These are phyloP conservation scores for Eulemur macaco DNA, from an alignment of 2,113 vertebrate species.

Conservation along the genomic window DNA sequence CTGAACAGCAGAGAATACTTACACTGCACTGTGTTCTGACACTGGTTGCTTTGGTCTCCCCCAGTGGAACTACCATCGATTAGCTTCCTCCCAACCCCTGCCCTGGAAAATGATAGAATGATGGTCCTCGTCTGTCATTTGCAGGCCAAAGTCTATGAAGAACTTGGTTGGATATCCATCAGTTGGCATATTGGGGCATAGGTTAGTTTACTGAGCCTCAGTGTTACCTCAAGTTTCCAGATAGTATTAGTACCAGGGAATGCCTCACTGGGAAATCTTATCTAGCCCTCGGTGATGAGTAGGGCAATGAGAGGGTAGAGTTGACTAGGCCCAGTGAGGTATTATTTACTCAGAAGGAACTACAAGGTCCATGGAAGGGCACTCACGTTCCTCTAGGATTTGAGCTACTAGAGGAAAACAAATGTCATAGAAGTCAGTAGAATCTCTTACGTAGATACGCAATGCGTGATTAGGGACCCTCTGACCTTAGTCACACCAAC, in stretches of 20 bases:
- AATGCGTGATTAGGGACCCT: neutral
- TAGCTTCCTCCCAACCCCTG: too few relatives aligned
- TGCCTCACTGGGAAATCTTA: neutral
- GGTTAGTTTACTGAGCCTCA: neutral
- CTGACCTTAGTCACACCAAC: neutral
- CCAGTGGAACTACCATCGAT: neutral
- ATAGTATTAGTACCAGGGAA: too few relatives aligned
- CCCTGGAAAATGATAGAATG: neutral
- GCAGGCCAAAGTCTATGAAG: neutral
- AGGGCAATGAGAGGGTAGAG: neutral
- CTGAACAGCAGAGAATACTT: fast-evolving
- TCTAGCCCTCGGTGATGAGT: neutral
- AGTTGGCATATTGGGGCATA: too few relatives aligned
- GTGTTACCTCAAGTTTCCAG: neutral
- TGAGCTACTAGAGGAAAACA: neutral
- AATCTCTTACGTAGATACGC: too few relatives aligned
- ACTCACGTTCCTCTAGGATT: neutral
- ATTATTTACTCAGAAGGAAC: neutral
- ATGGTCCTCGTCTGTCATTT: neutral
- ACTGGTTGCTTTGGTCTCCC: neutral
- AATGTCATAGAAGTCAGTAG: neutral
- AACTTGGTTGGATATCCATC: too few relatives aligned
- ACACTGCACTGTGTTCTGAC: fast-evolving
- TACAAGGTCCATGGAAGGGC: neutral
- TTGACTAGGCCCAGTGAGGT: neutral